Conservation (phyloP, 2,797 vertebrate species). For the Pantherophis vulpinus region DNA sequence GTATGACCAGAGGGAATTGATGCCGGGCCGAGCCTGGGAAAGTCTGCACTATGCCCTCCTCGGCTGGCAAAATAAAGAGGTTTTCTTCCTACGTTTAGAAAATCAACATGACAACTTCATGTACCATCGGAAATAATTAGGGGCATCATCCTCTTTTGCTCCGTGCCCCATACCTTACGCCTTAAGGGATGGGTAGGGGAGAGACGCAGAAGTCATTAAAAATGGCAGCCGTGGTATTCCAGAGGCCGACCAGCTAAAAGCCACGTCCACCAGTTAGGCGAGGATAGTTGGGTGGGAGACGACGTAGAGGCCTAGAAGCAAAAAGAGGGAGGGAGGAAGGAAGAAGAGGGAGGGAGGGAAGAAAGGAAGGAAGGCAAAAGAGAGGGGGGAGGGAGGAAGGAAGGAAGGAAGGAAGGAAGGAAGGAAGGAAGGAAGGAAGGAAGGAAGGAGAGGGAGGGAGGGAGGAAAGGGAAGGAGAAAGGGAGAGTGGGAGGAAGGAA, state of each 20-base stretch:
- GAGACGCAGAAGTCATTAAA: conserved; percentile 17
- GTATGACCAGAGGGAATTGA: conserved; percentile 74
- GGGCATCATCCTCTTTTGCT: conserved; percentile 49
- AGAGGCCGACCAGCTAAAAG: neutral
- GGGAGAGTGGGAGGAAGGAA: too few relatives aligned
- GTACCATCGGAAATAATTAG: conserved; percentile 73
- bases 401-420: neutral
- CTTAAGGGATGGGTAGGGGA: conserved; percentile 56
- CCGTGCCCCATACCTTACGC: conserved; percentile 54
- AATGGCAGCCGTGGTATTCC: neutral
- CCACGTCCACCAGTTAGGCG: neutral
- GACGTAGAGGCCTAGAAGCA: neutral
- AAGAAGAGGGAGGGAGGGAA: too few relatives aligned
- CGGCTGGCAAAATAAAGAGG: conserved; percentile 71
- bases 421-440: neutral
- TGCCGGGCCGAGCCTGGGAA: conserved; percentile 68
- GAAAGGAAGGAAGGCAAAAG: neutral
- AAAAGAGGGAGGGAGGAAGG: neutral
- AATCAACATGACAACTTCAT: conserved; percentile 75
- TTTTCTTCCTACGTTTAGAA: conserved; percentile 70
- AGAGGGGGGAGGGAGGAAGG: too few relatives aligned
- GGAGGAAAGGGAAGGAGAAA: too few relatives aligned
- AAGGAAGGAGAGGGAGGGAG: too few relatives aligned
- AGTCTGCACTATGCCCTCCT: conserved; percentile 66
- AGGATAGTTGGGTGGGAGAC: neutral